Base-by-base conservation (phyloP, 2,888 invertebrate genomes). In the Lithophane socia region DNA sequence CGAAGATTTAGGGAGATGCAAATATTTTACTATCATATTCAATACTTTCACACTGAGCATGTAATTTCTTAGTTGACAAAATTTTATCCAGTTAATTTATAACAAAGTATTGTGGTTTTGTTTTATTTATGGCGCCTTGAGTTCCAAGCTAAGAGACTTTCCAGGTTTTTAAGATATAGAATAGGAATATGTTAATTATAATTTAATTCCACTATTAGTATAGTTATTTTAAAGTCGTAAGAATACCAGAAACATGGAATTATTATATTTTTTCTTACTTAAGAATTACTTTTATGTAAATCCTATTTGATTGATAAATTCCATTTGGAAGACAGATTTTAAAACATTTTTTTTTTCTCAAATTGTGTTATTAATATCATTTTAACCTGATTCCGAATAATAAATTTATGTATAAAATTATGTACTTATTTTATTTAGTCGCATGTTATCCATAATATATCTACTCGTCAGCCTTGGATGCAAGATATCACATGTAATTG, bases 181-280 rank as follows among this genome's bases (percentile, higher is more conserved):
- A 24, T 64, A 64, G 54, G 44, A 75, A 47, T 56, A 73, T 24
- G 44, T n/a, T 37, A 8, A 73, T 42, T 56, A 47, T 65, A 64
- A 56, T 73, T 72, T 54, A 10, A 75, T 47, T 63, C 2, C 24
- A 54, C 7, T 56, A n/a, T 73, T 56, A 73, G 16, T n/a, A 16
- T 74, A 74, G 24, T 73, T 21, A 47, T 47, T 75, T 75, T 47
- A 56, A 63, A 29, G n/a, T 13, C 29, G 18, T 29, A 47, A 29
- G 44, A 18, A 61, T 52, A 60, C 37, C 13, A 29, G 42, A 47
- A 49, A 60, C 7, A n/a, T n/a, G n/a, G 12, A 56, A 44, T 61
- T 29, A 21, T 68, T 37, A 13, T 68, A 52, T 52, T 52, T 52
- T 49, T 37, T 42, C n/a, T 5, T n/a, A 42, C 13, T 9, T 18